Evolutionary conservation across 2,888 invertebrate genomes (phyloP), one percentile per base, ranked within the genome.

Genomic region (Thecocarcelia acutangulata): DNA sequence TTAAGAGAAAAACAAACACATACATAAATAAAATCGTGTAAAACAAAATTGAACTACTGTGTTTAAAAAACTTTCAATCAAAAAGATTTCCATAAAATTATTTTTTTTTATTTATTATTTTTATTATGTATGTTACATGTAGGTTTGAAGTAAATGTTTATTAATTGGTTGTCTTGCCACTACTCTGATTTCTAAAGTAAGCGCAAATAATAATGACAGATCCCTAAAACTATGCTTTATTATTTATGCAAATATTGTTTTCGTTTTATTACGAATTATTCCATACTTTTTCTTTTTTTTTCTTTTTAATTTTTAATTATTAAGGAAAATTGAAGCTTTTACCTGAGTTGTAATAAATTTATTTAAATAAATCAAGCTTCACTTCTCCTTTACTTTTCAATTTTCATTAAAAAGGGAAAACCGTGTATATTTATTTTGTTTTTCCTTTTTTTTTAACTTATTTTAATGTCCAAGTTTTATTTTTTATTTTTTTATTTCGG

Each of bases 41-140:
- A 88, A 87, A 87, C 85, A 87, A 86, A 87, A 88, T 88, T 88
- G 85, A 85, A 87, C 88, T 87, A 88, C 87, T 85, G 85, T 85
- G 80, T 48, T 17, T 37, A 58, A 46, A n/a, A 52, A 68, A 54
- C 33, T 33, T 33, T 33, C 33, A 5, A 33, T 33, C 19, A 59
- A 21, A 40, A 8, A 15, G 21, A 58, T 19, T 68, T 15, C 75
- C 42, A 40, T 50, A 21, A 50, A 63, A 40, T 52, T 11, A n/a
- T 42, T 59, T 33, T 46, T 33, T 46, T 37, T 58, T 0, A 50
- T n/a, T n/a, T n/a, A n/a, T n/a, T n/a, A 46, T 46, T 17, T 48
- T 44, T 12, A 5, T 48, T 33, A 33, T 9, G 33, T 33, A 33
- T 6, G 28, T 8, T 24, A 24, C 24, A 33, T 33, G 9, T 21